Base-by-base conservation (phyloP, 2,797 vertebrate species). In the Odontamblyopus lacepedii region DNA sequence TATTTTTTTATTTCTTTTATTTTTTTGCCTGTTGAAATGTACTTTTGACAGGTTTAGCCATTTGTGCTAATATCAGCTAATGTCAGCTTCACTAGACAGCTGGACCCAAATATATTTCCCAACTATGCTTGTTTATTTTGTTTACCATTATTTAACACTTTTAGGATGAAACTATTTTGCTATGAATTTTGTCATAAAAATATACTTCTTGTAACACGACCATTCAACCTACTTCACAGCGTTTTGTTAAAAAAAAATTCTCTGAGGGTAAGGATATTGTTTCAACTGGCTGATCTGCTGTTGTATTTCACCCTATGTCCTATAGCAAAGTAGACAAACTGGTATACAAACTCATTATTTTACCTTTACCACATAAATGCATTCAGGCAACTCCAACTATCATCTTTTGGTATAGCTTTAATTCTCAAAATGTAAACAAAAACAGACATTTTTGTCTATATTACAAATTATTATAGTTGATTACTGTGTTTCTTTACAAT, bases 21-120 rank as follows among this genome's bases (percentile, higher is more conserved):
- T 9, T 8, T 38, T 50, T 6, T 66, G 78, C 83, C 78, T 82
- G 80, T 80, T 82, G 73, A 76, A 64, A 56, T 26, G 64, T 61
- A 7, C 4, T 62, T 70, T 29, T 13, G 57, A 44, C 38, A 55
- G 62, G 2, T 9, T 27, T 62, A 29, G 74, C 64, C 73, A 30
- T 19, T 16, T 19, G 16, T 70, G 63, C 70, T 56, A 63, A 68
- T 4, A 44, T 12, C 38, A 63, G 23, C 9, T 23, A 23, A 63
- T 30, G 6, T 7, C 19, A 19, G 48, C 35, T 65, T 65, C 41
- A 41, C 32, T 41, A n/a, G 35, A 23, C 13, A 65, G 63, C 41
- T 48, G 38, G 63, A 23, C 35, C 62, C 9, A 56, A 11, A 23
- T 56, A 12, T 26, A 23, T 55, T n/a, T 53, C 19, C 19, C n/a